These are phyloP conservation scores for Mesembrinibis cayennensis DNA, from an alignment of 2,113 vertebrate species.

Conservation along the genomic window DNA sequence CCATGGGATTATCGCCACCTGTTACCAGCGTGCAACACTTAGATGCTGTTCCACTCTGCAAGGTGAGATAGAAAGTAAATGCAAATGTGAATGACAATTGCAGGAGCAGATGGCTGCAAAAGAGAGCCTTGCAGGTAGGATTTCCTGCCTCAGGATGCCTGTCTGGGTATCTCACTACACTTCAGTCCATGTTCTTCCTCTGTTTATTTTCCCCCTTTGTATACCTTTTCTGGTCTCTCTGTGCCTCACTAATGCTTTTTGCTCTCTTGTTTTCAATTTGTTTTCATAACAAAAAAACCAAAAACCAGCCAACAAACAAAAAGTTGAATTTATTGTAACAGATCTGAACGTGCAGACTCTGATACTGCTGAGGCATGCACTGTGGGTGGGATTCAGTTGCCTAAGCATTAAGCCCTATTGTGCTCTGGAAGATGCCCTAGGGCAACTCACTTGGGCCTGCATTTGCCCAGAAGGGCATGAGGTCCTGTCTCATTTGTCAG, in stretches of 20 bases:
- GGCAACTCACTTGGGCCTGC: not conserved
- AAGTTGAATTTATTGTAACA: not conserved
- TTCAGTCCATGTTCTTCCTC: not conserved
- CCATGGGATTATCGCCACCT: conserved; percentile 48
- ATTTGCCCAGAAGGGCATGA: not conserved
- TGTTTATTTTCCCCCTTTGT: not conserved
- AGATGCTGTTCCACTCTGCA: not conserved
- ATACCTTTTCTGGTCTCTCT: not conserved
- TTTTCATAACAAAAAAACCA: not conserved
- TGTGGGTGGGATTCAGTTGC: not conserved
- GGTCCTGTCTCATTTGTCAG: not conserved
- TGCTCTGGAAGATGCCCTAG: not conserved
- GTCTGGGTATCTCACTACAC: not conserved
- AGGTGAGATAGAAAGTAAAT: not conserved
- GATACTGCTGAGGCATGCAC: fast-evolving
- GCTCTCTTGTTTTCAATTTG: not conserved
- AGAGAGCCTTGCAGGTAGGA: not conserved
- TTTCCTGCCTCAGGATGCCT: not conserved
- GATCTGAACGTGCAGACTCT: fast-evolving
- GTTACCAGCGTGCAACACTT: not conserved
- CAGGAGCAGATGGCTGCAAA: not conserved
- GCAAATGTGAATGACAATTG: not conserved
- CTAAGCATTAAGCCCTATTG: not conserved
- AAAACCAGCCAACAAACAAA: not conserved
- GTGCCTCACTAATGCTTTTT: not conserved